Evolutionary conservation across 1,140 invertebrate genomes (phyloP).

Genomic region (Galendromus occidentalis): DNA sequence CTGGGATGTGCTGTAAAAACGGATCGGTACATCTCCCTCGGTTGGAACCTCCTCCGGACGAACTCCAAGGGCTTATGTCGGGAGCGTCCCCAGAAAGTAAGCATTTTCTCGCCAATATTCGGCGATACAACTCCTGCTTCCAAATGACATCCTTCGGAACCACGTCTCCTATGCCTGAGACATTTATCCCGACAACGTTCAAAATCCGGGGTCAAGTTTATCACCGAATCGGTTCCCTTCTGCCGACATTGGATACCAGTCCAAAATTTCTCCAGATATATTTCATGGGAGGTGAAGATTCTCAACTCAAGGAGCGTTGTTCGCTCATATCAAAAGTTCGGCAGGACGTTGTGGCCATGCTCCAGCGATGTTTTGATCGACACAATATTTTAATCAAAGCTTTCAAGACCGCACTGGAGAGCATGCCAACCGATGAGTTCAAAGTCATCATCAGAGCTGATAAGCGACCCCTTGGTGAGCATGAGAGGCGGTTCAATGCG

Average conservation of each 20-base stretch:
- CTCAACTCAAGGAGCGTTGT: too few species aligned
- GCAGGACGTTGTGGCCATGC: too few species aligned
- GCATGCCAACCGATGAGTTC: neutral
- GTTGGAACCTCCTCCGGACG: neutral
- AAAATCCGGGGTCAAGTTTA: too few species aligned
- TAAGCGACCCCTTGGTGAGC: constrained; percentile 27
- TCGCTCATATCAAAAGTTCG: too few species aligned
- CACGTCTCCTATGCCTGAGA: neutral
- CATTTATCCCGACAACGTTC: too few species aligned
- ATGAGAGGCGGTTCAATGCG: constrained; percentile 26
- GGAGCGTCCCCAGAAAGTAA: constrained; percentile 6
- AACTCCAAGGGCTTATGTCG: constrained; percentile 14
- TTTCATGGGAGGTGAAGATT: too few species aligned
- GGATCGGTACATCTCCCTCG: constrained; percentile 1
- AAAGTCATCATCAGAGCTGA: constrained; percentile 22
- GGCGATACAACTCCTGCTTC: constrained; percentile 8
- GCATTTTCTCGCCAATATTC: constrained; percentile 8
- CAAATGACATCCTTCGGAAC: constrained; percentile 8
- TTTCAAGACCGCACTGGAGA: neutral
- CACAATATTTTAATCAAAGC: neutral
- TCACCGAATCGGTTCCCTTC: too few species aligned
- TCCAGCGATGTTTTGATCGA: too few species aligned
- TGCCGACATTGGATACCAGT: too few species aligned
- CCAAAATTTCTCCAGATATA: too few species aligned
- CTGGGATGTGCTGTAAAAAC: constrained; percentile 14